These are phyloP conservation scores for Margarornis squamiger DNA, from an alignment of 2,797 vertebrate genomes.

Conservation along the genomic window DNA sequence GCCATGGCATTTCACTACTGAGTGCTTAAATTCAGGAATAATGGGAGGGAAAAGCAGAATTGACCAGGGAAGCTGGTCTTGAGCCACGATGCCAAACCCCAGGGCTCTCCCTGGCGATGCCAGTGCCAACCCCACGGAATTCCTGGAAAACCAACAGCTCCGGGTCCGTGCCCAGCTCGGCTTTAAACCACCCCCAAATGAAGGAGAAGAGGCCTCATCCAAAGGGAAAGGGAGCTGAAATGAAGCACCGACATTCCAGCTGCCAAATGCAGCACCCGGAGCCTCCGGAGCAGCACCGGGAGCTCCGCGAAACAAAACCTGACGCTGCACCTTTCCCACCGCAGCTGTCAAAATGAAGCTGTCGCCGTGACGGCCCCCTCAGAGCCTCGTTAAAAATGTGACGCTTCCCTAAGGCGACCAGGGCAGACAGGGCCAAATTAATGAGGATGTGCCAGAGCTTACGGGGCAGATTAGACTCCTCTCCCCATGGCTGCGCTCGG, in stretches of 20 bases:
- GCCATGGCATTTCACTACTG: background rate
- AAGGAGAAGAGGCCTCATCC: fast-evolving
- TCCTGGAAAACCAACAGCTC: fast-evolving
- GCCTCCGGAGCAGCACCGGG: background rate
- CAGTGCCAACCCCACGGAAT: fast-evolving
- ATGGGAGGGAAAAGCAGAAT: fast-evolving
- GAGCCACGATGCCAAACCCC: fast-evolving
- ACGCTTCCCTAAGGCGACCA: constrained; percentile 45
- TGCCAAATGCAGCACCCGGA: too few species aligned
- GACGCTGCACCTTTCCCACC: constrained; percentile 42
- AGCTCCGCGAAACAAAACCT: background rate
- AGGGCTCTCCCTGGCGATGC: fast-evolving
- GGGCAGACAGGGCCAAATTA: constrained; percentile 46
- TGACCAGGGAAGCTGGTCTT: fast-evolving
- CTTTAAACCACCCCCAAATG: background rate
- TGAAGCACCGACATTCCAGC: too few species aligned
- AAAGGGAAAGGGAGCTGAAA: too few species aligned
- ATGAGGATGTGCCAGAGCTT: constrained; percentile 55
- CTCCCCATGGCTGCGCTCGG: background rate
- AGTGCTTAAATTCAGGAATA: fast-evolving
- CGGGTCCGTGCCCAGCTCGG: fast-evolving
- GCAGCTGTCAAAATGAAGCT: constrained; percentile 54
- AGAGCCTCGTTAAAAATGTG: constrained; percentile 52
- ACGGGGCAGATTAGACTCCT: background rate
- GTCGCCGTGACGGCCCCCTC: background rate